These are phyloP conservation scores for Bujurquina vittata DNA, from an alignment of 2,113 vertebrate species.

Conservation along the genomic window DNA sequence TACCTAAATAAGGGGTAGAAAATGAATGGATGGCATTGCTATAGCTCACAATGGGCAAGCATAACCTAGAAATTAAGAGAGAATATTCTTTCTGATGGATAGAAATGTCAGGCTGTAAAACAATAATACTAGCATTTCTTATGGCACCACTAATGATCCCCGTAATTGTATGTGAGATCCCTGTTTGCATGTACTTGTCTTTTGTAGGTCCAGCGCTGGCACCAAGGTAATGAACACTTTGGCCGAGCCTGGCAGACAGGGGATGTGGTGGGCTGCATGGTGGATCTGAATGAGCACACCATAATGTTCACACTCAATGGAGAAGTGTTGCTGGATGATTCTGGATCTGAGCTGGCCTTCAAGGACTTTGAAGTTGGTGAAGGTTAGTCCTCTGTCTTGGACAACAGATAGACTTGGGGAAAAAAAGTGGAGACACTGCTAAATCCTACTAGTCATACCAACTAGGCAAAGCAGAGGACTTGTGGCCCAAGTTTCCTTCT, in stretches of 20 bases:
- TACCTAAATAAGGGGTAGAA: neutral
- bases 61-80: neutral
- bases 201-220: conserved; percentile 91
- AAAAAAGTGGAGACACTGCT: neutral
- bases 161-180: neutral
- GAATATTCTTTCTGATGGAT: neutral
- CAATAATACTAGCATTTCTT: neutral
- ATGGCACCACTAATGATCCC: neutral
- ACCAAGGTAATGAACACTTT: conserved; percentile 97
- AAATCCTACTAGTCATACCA: neutral
- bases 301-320: conserved; percentile 98
- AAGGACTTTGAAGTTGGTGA: conserved; percentile 93
- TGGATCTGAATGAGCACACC: conserved; percentile 93
- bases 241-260: conserved; percentile 91
- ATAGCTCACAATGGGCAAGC: neutral
- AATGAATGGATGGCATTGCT: neutral
- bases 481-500: fast-evolving
- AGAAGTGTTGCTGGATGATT: conserved; percentile 94
- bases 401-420: neutral
- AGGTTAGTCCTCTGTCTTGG: conserved; percentile 78
- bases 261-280: conserved; percentile 95
- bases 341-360: conserved; percentile 94
- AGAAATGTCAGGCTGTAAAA: too few relatives aligned
- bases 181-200: neutral
- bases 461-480: neutral